phyloP scores from a whole-genome alignment of 2,888 invertebrate species.

The Liodrosophila aerea region DNA sequence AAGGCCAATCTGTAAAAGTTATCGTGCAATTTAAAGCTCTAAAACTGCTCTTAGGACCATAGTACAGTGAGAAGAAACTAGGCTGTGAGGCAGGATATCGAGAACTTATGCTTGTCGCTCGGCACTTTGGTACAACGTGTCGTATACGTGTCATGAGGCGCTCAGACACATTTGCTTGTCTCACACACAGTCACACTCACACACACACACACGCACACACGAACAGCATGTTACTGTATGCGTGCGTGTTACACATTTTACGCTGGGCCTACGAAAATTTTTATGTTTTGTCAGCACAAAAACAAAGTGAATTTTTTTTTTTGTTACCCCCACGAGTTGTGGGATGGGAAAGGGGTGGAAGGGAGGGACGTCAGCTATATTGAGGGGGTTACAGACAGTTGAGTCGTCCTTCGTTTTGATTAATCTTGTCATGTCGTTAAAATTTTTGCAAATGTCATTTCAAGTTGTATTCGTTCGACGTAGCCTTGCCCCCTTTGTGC shows the following conservation, averaged over 20 bases:
- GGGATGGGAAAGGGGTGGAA: too few species aligned
- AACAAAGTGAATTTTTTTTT: slow-evolving; percentile 33
- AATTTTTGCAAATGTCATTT: slow-evolving; percentile 76
- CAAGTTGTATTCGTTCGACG: slow-evolving; percentile 56
- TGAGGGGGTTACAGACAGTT: slow-evolving; percentile 38
- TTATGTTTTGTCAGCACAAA: slow-evolving; percentile 72
- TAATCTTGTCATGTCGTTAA: slow-evolving; percentile 76
- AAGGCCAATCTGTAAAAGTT: too few species aligned
- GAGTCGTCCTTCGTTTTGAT: slow-evolving; percentile 63
- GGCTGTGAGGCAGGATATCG: slow-evolving; percentile 6
- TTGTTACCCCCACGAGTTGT: background rate
- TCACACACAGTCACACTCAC: slow-evolving; percentile 4
- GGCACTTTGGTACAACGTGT: slow-evolving; percentile 50
- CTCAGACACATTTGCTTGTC: slow-evolving; percentile 14
- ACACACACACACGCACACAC: background rate
- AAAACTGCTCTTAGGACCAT: too few species aligned
- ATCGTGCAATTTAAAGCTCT: too few species aligned
- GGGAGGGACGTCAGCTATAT: background rate
- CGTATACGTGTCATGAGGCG: slow-evolving; percentile 42
- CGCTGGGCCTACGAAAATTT: slow-evolving; percentile 33
- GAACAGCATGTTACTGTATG: slow-evolving; percentile 60
- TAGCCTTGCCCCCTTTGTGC: background rate
- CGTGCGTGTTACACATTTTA: slow-evolving; percentile 67
- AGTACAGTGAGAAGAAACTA: too few species aligned
- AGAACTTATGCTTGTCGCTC: slow-evolving; percentile 35